phyloP scores from a whole-genome alignment of 2,113 vertebrate genomes.

The Paracanthobrama guichenoti region DNA sequence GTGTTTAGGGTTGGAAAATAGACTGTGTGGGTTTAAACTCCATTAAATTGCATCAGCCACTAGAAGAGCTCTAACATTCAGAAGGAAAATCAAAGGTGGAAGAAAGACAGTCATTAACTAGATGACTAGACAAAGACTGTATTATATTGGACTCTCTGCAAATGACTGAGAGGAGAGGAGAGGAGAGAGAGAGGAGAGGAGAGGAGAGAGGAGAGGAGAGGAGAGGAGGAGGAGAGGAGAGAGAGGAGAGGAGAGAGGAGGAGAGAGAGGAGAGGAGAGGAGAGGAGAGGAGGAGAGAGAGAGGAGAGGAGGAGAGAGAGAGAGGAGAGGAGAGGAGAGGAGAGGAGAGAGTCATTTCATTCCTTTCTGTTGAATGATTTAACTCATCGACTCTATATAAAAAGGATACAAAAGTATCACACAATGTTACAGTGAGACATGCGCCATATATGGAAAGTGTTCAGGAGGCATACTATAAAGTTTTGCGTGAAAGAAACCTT shows the following conservation, averaged over 20 bases:
- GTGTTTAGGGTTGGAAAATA: conserved; percentile 12
- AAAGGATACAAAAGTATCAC: no score
- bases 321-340: neutral
- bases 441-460: no score
- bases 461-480: no score
- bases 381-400: neutral
- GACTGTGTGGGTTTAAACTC: conserved; percentile 1
- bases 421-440: no score
- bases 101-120: neutral
- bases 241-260: no score
- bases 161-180: neutral
- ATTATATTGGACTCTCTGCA: conserved; percentile 5
- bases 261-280: no score
- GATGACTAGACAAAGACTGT: neutral
- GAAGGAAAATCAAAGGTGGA: neutral
- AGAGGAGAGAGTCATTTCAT: neutral
- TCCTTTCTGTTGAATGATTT: neutral
- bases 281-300: no score
- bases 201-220: no score
- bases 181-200: neutral
- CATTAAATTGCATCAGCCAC: neutral
- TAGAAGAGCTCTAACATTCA: neutral
- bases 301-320: no score
- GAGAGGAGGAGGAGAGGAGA: no score
- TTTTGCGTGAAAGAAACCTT: no score